Evolutionary conservation across 1,140 invertebrate genomes (phyloP).

Genomic region (Cydia fagiglandana): DNA sequence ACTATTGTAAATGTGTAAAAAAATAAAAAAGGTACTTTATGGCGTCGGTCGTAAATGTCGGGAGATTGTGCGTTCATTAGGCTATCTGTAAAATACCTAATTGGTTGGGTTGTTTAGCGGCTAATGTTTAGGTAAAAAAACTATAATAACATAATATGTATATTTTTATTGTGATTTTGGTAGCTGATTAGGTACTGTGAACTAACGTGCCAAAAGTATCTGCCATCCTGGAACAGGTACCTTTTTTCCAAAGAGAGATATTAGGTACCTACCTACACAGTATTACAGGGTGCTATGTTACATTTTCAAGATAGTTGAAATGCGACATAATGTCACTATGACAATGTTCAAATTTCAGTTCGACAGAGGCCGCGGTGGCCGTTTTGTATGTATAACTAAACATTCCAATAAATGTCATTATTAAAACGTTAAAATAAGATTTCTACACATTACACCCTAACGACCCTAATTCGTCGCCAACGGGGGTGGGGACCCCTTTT

Average conservation of each 20-base stretch:
- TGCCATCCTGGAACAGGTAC: too few species aligned
- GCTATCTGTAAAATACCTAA: conserved; percentile 49
- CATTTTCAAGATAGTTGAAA: too few species aligned
- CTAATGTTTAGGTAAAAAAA: background rate
- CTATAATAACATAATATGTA: too few species aligned
- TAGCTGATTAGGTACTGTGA: too few species aligned
- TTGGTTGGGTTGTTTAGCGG: conserved; percentile 46
- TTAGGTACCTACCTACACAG: too few species aligned
- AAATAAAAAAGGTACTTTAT: conserved; percentile 59
- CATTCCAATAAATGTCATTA: background rate
- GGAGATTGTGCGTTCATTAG: conserved; percentile 63
- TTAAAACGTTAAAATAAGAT: background rate
- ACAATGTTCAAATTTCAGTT: too few species aligned
- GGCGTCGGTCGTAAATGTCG: conserved; percentile 47
- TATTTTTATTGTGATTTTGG: background rate
- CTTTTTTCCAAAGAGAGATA: too few species aligned
- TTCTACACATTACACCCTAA: background rate
- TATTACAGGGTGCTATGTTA: too few species aligned
- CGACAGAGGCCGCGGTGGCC: too few species aligned
- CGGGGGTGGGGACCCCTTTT: background rate
- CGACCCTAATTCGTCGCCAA: background rate
- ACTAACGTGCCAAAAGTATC: too few species aligned
- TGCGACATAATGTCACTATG: too few species aligned
- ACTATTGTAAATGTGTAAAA: conserved; percentile 67
- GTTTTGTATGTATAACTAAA: too few species aligned